Percentiles rank a stretch among this genome's conserved stretches.
phyloP scores from a whole-genome alignment of 2,113 vertebrate genomes.

The Sinosuthora webbiana region DNA sequence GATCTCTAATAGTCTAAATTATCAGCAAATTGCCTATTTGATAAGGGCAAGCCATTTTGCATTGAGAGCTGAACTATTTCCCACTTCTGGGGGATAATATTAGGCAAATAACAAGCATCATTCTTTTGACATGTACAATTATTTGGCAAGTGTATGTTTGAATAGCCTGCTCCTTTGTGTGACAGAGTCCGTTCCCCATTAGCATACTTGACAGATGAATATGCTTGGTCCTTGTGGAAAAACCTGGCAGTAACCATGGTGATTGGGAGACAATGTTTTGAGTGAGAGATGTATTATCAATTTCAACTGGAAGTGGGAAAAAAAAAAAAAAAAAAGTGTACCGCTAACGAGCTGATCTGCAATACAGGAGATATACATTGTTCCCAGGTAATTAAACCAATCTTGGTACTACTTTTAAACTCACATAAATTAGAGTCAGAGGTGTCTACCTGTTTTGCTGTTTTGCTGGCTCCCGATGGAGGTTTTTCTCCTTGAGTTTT shows the following conservation, averaged over 20 bases:
- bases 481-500: constrained; percentile 8
- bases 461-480: neutral
- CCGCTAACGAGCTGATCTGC: constrained; percentile 42
- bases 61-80: constrained; percentile 69
- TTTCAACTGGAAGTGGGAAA: constrained; percentile 42
- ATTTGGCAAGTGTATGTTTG: constrained; percentile 77
- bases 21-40: constrained; percentile 73
- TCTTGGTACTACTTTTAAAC: constrained; percentile 12
- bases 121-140: constrained; percentile 79
- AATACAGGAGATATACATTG: constrained; percentile 21
- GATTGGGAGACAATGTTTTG: constrained; percentile 66
- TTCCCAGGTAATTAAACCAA: constrained; percentile 64
- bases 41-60: constrained; percentile 75
- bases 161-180: constrained; percentile 73
- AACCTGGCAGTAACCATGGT: constrained; percentile 76
- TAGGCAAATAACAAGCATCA: constrained; percentile 78
- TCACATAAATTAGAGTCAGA: constrained; percentile 30
- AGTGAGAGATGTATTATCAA: constrained; percentile 62
- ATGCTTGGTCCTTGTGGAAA: constrained; percentile 59
- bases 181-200: constrained; percentile 69
- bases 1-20: constrained; percentile 73
- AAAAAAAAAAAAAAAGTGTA: constrained; percentile 6
- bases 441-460: constrained; percentile 1
- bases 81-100: constrained; percentile 74
- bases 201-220: constrained; percentile 73